Base-by-base conservation (phyloP, 2,888 invertebrate species). In the Pollenia labialis region DNA sequence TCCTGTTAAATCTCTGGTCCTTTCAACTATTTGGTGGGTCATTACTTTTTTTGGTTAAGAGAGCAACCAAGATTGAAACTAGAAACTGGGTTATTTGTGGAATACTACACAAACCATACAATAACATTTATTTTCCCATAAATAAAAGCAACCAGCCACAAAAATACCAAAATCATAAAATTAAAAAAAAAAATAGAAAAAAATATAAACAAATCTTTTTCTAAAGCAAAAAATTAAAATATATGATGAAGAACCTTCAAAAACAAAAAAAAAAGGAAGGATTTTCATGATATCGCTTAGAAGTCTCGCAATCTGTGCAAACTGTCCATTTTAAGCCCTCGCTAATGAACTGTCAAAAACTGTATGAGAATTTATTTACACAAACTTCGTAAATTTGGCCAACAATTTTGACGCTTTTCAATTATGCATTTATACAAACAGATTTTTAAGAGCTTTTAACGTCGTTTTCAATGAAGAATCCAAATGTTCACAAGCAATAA, bases 71-170 rank as follows among this genome's bases (percentile, higher is more conserved):
- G 18, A 40, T 46, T 62, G 11, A 54, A 64, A 64, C 64, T 18
- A 32, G 64, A 72, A 72, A 54, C 14, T 71, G 16, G 71, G 64
- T 81, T 71, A 81, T 16, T 40, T 81, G 64, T 81, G 54, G 11
- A 62, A 62, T 2, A 4, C 9, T n/a, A 12, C 9, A 14, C 11
- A 66, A 77, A 14, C 23, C 48, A 79, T n/a, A 69, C 23, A 50
- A 69, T 69, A 79, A 44, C 60, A 69, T 50, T 60, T 23, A 52
- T 69, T 69, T 50, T 60, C 60, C 16, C 48, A 58, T 68, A 77
- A 77, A 77, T 58, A 46, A 69, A 69, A 60, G 66, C 54, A 69
- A 58, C 11, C 48, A 69, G 7, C 12, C 66, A 16, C 16, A 52
- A 18, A 48, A 68, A 48, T 40, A 18, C 40, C 40, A 7, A 32